Conservation (phyloP, 2,888 invertebrate species). For the Drosophila borborema region DNA sequence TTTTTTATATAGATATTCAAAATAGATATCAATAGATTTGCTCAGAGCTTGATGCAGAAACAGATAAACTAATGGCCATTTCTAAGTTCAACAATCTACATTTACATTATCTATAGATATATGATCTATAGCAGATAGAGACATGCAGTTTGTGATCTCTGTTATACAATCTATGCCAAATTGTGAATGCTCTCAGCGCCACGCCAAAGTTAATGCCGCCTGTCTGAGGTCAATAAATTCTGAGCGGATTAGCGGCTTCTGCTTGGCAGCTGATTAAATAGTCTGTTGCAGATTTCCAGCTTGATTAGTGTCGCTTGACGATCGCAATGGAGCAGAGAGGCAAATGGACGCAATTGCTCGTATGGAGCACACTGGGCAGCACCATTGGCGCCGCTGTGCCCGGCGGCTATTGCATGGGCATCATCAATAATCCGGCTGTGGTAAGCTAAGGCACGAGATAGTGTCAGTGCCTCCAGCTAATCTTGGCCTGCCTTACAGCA, state of each 20-base stretch:
- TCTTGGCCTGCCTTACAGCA: slow-evolving; percentile 81
- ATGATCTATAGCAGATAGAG: not conserved
- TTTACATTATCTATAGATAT: no score
- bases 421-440: slow-evolving; percentile 91
- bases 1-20: no score
- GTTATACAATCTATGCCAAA: not conserved
- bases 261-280: slow-evolving; percentile 15
- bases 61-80: no score
- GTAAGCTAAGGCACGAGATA: slow-evolving; percentile 86
- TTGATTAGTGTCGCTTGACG: slow-evolving; percentile 20
- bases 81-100: no score
- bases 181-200: not conserved
- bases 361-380: slow-evolving; percentile 57
- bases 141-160: not conserved
- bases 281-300: not conserved
- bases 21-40: not conserved
- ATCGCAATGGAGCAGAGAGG: slow-evolving; percentile 19
- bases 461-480: not conserved
- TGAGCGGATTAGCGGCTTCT: slow-evolving; percentile 16
- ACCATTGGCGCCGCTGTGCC: slow-evolving; percentile 89
- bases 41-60: no score
- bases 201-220: slow-evolving; percentile 2
- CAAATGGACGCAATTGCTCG: slow-evolving; percentile 48
- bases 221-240: slow-evolving; percentile 29
- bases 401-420: slow-evolving; percentile 93